Evolutionary conservation across 2,888 invertebrate species (phyloP).

Genomic region (Hydrotaea cyrtoneurina): DNA sequence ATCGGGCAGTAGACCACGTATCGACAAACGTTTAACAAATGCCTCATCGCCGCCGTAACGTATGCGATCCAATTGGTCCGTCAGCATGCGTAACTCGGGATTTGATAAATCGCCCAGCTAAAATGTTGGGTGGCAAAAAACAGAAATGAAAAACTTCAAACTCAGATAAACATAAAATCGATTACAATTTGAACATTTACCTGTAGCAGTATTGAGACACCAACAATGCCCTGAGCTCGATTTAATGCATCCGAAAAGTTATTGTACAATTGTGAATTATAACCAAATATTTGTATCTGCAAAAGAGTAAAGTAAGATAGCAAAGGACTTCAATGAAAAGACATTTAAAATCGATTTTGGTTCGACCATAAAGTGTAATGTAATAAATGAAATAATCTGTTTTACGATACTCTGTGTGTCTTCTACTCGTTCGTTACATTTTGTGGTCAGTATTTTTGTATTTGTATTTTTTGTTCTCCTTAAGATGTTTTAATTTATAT

Average conservation of each 20-base stretch:
- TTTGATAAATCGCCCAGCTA: slow-evolving; percentile 96
- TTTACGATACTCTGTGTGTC: neutral
- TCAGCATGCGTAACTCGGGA: slow-evolving; percentile 93
- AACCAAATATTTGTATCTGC: slow-evolving; percentile 98
- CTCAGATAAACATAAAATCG: slow-evolving; percentile 18
- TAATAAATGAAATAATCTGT: slow-evolving; percentile 32
- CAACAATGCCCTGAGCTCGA: slow-evolving; percentile 96
- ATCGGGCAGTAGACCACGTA: slow-evolving; percentile 93
- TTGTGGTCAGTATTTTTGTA: neutral
- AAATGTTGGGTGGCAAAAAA: neutral
- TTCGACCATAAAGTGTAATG: slow-evolving; percentile 32
- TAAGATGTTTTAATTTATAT: slow-evolving; percentile 66
- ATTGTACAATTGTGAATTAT: slow-evolving; percentile 97
- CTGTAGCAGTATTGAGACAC: slow-evolving; percentile 96
- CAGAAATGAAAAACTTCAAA: neutral
- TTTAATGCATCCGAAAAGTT: slow-evolving; percentile 97
- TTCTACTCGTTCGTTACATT: neutral
- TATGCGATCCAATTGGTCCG: slow-evolving; percentile 95
- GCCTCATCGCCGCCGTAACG: slow-evolving; percentile 94
- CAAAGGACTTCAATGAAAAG: neutral
- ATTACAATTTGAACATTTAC: slow-evolving; percentile 82
- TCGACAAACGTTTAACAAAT: slow-evolving; percentile 91
- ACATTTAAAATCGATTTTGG: slow-evolving; percentile 38
- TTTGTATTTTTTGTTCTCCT: slow-evolving; percentile 53
- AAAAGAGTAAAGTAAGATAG: slow-evolving; percentile 71